Conservation (phyloP, 1,140 invertebrate species). For the Lasaia peninsularis region DNA sequence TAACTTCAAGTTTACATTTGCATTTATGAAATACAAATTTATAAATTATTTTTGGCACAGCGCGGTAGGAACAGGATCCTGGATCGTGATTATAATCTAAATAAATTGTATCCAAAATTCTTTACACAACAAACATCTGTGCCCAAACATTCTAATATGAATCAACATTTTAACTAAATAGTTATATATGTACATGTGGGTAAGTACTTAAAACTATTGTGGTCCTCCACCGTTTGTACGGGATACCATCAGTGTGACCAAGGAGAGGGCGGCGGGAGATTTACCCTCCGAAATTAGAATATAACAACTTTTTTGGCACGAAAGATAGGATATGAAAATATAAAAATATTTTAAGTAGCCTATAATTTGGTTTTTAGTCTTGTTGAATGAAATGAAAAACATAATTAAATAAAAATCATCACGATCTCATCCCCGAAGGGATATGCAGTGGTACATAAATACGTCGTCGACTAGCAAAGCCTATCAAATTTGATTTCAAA, state of each 20-base stretch:
- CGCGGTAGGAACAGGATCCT: conserved; percentile 32
- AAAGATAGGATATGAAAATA: too few species aligned
- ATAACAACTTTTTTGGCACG: too few species aligned
- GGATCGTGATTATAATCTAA: not conserved
- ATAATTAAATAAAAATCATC: too few species aligned
- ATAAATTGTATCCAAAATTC: conserved; percentile 6
- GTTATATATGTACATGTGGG: conserved; percentile 15
- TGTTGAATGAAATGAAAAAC: too few species aligned
- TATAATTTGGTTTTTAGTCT: too few species aligned
- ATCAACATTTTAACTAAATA: conserved; percentile 5
- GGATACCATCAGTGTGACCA: not conserved
- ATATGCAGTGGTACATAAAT: too few species aligned
- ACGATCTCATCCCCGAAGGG: too few species aligned
- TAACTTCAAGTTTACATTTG: not conserved
- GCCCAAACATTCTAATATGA: not conserved
- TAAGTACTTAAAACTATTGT: conserved; percentile 7
- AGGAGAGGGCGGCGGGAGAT: too few species aligned
- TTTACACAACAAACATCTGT: conserved; percentile 3
- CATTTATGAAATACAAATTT: conserved; percentile 5
- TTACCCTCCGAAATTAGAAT: too few species aligned
- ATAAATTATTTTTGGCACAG: conserved; percentile 31
- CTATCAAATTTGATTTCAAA: too few species aligned
- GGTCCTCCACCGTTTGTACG: conserved; percentile 5
- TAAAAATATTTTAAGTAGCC: too few species aligned
- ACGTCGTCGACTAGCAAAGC: too few species aligned